Evolutionary conservation across 2,113 vertebrate genomes (phyloP), one percentile per base, ranked within the genome.

Genomic region (Oreochromis spilurus): DNA sequence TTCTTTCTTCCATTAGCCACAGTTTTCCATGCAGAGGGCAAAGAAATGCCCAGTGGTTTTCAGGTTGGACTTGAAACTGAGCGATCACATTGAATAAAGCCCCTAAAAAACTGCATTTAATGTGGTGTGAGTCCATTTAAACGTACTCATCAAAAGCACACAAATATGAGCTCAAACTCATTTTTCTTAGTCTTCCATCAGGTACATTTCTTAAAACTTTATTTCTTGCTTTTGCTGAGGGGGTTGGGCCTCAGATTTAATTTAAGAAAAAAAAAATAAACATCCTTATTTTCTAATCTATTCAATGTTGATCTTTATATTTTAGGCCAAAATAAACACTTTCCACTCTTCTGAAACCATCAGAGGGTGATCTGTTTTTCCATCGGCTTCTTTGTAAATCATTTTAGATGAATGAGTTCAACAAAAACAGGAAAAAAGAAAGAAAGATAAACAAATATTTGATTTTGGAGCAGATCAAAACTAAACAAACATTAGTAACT

Each of bases 21-120:
- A 60, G 43, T 58, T 88, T 88, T 82, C 62, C 54, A 81, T 5
- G 34, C 79, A 31, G 21, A 36, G n/a, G 6, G 21, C 77, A 53
- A 34, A 82, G 29, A 67, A 77, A 55, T 52, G 26, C 6, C 54
- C 52, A n/a, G 31, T 8, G 16, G 43, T 52, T 86, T 72, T 31
- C 13, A 53, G 9, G 48, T 62, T 77, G 45, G 82, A 13, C 29
- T 53, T 16, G 12, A 67, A 8, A 45, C 10, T 11, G 13, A 78
- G n/a, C 10, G 1, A 6, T 52, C 5, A 70, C 5, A 1, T 75
- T 17, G 67, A 50, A 26, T 50, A 45, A 82, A 79, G 70, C 14
- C 54, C 13, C 24, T 77, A 13, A 21, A 70, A 87, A 81, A 29
- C 8, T 26, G 48, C 21, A 72, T 52, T 72, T n/a, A 34, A 54